A percentile compares a stretch with the other conserved stretches of the same genome.
Evolutionary conservation across 2,113 vertebrate genomes (phyloP).

Genomic region (Prunella fulvescens): DNA sequence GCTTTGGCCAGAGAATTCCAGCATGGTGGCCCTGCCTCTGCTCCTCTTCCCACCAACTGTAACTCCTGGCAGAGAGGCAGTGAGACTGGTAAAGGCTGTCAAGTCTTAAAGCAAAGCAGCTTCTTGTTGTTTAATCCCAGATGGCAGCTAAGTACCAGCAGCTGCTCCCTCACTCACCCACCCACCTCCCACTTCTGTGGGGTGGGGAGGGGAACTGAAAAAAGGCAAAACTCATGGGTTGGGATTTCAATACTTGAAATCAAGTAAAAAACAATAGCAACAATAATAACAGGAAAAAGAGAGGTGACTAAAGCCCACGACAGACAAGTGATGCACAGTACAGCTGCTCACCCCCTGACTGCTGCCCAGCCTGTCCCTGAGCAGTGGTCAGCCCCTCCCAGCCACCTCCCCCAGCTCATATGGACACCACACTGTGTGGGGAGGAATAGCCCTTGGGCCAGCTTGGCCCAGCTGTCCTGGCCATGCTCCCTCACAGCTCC

Average conservation of each 20-base stretch:
- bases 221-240: neutral
- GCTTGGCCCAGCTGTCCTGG: neutral
- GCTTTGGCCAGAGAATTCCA: neutral
- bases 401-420: neutral
- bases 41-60: neutral
- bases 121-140: neutral
- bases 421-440: neutral
- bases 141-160: neutral
- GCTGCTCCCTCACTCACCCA: neutral
- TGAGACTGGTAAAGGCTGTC: neutral
- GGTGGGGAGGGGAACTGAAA: neutral
- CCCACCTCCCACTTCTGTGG: neutral
- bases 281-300: neutral
- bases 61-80: neutral
- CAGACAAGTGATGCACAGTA: neutral
- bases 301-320: neutral
- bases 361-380: neutral
- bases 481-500: neutral
- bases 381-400: neutral
- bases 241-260: neutral
- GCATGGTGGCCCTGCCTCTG: fast-evolving
- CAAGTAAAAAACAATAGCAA: neutral
- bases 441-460: neutral
- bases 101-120: neutral
- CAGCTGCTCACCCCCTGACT: neutral